These are phyloP conservation scores for human DNA, from an alignment of 2,113 vertebrate genomes.

Conservation along the genomic window DNA sequence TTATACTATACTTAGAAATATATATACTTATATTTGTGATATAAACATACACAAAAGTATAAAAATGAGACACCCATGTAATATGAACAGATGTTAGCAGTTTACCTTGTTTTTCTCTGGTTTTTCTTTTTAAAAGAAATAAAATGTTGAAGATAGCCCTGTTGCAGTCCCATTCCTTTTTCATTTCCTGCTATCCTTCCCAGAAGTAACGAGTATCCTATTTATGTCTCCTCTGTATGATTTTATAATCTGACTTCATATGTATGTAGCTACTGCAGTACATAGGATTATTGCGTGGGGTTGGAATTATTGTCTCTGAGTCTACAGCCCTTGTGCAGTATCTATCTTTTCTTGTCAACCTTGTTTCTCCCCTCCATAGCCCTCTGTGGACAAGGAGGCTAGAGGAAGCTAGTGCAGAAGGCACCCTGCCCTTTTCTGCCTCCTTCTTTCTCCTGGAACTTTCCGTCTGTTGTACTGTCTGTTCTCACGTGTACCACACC, in stretches of 20 bases:
- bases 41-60: not conserved
- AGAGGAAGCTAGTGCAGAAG: not conserved
- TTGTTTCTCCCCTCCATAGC: not conserved
- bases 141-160: not conserved
- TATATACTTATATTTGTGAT: not conserved
- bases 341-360: not conserved
- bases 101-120: not conserved
- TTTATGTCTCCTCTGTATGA: not conserved
- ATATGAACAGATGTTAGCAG: not conserved
- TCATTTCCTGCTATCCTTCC: not conserved
- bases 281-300: not conserved
- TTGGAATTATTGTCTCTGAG: not conserved
- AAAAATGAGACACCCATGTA: not conserved
- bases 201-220: not conserved
- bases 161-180: not conserved
- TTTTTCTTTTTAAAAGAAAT: not conserved
- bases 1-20: not conserved
- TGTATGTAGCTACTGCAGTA: rapidly evolving
- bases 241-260: not conserved
- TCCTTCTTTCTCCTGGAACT: not conserved
- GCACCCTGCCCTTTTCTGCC: not conserved
- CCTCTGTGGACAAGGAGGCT: not conserved
- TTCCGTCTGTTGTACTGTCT: not conserved
- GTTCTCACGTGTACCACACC: rapidly evolving
- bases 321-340: rapidly evolving